phyloP scores from a whole-genome alignment of 2,113 vertebrate species.

The Antigone vipio region DNA sequence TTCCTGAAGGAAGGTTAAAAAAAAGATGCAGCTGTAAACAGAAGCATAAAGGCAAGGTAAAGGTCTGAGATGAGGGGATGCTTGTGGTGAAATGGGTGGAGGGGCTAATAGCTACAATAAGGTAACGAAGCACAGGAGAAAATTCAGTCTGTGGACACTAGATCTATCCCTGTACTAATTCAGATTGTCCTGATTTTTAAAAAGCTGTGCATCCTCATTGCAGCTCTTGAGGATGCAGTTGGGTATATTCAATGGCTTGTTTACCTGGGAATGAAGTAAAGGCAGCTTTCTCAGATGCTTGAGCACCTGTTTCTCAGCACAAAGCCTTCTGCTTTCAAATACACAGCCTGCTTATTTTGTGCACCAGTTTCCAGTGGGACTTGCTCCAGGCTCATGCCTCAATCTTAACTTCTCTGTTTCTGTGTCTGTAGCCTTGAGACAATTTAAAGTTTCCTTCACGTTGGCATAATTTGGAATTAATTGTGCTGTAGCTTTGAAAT shows the following conservation, averaged over 20 bases:
- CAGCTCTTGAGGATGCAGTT: not conserved
- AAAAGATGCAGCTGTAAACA: not conserved
- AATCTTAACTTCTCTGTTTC: not conserved
- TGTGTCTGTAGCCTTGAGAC: not conserved
- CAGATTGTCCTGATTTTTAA: not conserved
- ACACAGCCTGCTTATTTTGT: not conserved
- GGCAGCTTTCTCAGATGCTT: not conserved
- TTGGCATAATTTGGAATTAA: not conserved
- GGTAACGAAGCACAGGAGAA: not conserved
- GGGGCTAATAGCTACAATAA: not conserved
- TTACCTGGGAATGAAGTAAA: not conserved
- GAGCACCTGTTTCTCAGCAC: not conserved
- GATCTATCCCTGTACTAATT: not conserved
- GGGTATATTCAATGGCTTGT: not conserved
- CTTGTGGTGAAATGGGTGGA: not conserved
- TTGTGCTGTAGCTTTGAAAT: not conserved
- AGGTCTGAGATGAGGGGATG: not conserved
- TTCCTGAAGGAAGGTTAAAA: not conserved
- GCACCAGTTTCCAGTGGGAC: not conserved
- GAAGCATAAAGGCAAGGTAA: not conserved
- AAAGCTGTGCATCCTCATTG: not conserved
- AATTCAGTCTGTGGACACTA: not conserved
- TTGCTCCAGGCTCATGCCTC: not conserved
- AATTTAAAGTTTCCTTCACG: not conserved
- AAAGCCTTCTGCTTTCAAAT: not conserved